phyloP scores from a whole-genome alignment of 2,797 vertebrate genomes.

The Xenopus petersii region DNA sequence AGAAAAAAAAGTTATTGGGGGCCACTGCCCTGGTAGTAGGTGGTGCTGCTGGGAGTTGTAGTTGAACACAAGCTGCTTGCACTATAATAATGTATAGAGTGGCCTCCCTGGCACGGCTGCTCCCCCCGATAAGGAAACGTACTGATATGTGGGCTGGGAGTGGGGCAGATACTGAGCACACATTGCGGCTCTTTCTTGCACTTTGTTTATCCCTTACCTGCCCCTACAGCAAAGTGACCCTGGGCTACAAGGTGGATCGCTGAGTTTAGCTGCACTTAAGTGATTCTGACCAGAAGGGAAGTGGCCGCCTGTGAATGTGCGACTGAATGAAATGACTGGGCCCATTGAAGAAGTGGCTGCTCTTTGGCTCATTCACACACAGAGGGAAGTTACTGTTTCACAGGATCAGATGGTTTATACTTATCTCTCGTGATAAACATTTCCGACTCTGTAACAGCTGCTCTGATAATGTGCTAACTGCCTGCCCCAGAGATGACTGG shows the following conservation, averaged over 20 bases:
- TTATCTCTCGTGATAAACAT: background rate
- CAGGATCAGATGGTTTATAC: background rate
- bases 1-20: too few species aligned
- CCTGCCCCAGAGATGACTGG: too few species aligned
- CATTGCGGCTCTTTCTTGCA: background rate
- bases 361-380: constrained; percentile 12
- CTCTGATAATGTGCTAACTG: background rate
- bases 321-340: background rate
- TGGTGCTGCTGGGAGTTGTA: too few species aligned
- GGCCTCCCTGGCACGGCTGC: too few species aligned
- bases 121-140: background rate
- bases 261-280: background rate
- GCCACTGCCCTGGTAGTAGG: too few species aligned
- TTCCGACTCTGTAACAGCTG: background rate
- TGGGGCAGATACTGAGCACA: constrained; percentile 12
- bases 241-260: background rate
- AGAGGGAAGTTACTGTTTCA: constrained; percentile 15
- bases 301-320: background rate
- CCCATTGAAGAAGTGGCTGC: background rate
- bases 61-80: too few species aligned
- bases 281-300: background rate
- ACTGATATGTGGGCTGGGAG: constrained; percentile 26
- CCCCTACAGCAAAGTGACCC: background rate
- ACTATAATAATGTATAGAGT: too few species aligned
- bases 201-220: background rate